Evolutionary conservation across 2,797 vertebrate species (phyloP).

Genomic region (Danio jaintianensis): DNA sequence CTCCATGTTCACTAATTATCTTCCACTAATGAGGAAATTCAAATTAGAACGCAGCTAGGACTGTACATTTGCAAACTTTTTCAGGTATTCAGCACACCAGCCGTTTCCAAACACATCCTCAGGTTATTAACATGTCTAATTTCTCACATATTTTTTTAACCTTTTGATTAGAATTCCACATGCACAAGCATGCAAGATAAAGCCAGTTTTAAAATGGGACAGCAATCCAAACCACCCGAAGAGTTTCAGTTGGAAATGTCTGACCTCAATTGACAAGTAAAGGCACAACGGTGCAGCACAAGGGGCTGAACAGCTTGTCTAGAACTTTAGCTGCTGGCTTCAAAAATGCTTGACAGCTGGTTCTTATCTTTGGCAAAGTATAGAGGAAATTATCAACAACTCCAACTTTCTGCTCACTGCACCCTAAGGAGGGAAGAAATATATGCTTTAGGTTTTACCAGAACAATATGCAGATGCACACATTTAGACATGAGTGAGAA

Average conservation of each 20-base stretch:
- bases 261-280: conserved; percentile 23
- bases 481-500: conserved; percentile 1
- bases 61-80: conserved; percentile 9
- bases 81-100: conserved; percentile 10
- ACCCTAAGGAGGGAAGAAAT: background rate
- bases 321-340: conserved; percentile 30
- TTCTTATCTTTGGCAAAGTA: conserved; percentile 38
- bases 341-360: conserved; percentile 46
- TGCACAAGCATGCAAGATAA: background rate
- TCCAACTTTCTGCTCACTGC: conserved; percentile 18
- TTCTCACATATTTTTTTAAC: background rate
- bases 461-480: conserved; percentile 20
- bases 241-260: background rate
- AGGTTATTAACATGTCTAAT: conserved; percentile 1
- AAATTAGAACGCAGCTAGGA: conserved; percentile 37
- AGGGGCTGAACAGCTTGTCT: conserved; percentile 42
- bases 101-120: background rate
- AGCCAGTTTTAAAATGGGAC: background rate
- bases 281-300: conserved; percentile 11
- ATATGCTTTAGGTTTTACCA: conserved; percentile 8
- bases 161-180: background rate
- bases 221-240: background rate
- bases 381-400: conserved; percentile 26
- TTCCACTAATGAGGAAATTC: conserved; percentile 51
- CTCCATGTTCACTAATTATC: conserved; percentile 49